These are phyloP conservation scores for Scaptodrosophila latifasciaeformis DNA, from an alignment of 2,888 invertebrate species.

Conservation along the genomic window DNA sequence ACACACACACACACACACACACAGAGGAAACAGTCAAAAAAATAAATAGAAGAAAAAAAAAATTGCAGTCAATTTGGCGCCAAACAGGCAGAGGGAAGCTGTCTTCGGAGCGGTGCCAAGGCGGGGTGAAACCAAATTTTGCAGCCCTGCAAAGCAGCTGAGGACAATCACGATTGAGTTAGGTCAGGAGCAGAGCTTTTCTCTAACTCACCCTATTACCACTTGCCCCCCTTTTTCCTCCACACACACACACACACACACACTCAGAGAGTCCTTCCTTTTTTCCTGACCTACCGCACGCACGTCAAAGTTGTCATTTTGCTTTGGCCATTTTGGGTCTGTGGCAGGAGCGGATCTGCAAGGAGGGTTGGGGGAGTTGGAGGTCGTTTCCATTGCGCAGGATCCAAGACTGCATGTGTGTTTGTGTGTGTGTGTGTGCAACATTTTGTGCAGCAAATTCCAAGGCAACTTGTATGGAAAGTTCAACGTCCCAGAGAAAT, in stretches of 20 bases:
- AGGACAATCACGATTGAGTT: conserved; percentile 48
- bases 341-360: conserved; percentile 11
- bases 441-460: conserved; percentile 39
- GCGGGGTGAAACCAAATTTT: too few relatives aligned
- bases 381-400: conserved; percentile 44
- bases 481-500: conserved; percentile 55
- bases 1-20: conserved; percentile 33
- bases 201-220: too few relatives aligned
- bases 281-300: conserved; percentile 62
- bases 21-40: conserved; percentile 24
- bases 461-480: conserved; percentile 54
- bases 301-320: conserved; percentile 33
- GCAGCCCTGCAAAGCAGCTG: conserved; percentile 17
- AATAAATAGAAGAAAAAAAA: background rate
- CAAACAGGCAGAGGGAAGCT: too few relatives aligned
- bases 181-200: conserved; percentile 48
- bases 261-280: too few relatives aligned
- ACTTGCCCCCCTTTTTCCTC: too few relatives aligned
- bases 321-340: background rate
- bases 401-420: conserved; percentile 21
- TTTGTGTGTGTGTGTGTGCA: conserved; percentile 9
- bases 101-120: too few relatives aligned
- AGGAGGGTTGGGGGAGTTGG: too few relatives aligned
- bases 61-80: background rate
- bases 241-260: too few relatives aligned